Evolutionary conservation across 2,888 invertebrate species (phyloP), one percentile per base, ranked within the genome.

Genomic region (Sipunculus nudus): DNA sequence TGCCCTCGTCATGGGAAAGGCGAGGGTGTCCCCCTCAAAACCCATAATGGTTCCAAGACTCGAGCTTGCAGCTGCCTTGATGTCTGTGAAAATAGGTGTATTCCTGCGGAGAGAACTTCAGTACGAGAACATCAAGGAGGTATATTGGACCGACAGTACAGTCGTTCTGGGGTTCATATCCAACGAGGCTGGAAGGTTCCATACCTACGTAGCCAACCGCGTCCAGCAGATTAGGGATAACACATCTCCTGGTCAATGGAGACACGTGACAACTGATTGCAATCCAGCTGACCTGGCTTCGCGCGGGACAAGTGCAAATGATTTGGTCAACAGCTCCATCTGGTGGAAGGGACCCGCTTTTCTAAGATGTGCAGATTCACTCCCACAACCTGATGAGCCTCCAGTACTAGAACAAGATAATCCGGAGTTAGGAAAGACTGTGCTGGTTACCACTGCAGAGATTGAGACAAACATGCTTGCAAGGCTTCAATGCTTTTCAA

Each of bases 161-260:
- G 55, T 57, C 3, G 47, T 57, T 13, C 45, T 53, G 10, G 49
- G 49, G 3, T 64, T 61, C 52, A 45, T 50, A n/a, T 26, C n/a
- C 6, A 40, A 61, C 2, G 54, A 71, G 19, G 56, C 68, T 16
- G 19, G 38, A 28, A 28, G 53, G 26, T 74, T 72, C 65, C 71
- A 74, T 28, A 63, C 64, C 0, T 74, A 70, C 60, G 73, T 75
- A 0, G 53, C 59, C 1, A 73, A 75, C 47, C 21, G 72, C 46
- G 70, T 75, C 1, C 29, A 61, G 6, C 46, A 65, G 38, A 73
- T 75, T 5, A 63, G 67, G 29, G 50, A 55, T 19, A 46, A 58
- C 1, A 45, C 66, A 2, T 23, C 56, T 10, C 38, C 40, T n/a
- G 48, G 59, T 2, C 32, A 62, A 6, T 73, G 75, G 74, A 35